These are phyloP conservation scores for Helarctos malayanus DNA, from an alignment of 2,797 vertebrate genomes.

Conservation along the genomic window DNA sequence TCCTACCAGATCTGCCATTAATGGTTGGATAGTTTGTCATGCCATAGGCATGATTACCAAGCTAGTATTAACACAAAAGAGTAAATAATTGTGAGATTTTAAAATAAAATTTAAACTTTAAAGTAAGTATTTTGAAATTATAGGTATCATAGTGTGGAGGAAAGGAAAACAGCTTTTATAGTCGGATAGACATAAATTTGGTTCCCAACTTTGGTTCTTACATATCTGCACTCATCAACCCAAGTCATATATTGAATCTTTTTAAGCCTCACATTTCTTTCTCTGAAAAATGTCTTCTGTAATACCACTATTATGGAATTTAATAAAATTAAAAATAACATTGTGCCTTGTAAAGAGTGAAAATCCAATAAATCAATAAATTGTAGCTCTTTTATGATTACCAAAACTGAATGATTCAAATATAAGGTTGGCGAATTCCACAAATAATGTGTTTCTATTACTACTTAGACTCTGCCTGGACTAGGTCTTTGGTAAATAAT, in stretches of 20 bases:
- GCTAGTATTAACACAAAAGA: not conserved
- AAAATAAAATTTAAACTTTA: not conserved
- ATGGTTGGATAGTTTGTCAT: not conserved
- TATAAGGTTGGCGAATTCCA: not conserved
- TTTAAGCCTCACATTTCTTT: not conserved
- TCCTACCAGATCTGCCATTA: not conserved
- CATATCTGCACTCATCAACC: not conserved
- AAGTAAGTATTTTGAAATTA: constrained; percentile 12
- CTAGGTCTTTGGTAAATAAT: constrained; percentile 35
- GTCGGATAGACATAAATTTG: not conserved
- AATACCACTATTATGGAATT: not conserved
- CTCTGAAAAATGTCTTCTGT: not conserved
- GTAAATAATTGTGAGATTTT: not conserved
- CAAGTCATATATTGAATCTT: not conserved
- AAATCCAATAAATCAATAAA: constrained; percentile 11
- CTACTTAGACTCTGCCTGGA: not conserved
- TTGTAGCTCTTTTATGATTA: not conserved
- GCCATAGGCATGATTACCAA: not conserved
- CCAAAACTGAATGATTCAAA: constrained; percentile 6
- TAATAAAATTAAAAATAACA: constrained; percentile 34
- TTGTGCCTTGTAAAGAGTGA: not conserved
- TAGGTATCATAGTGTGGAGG: not conserved
- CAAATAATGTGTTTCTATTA: constrained; percentile 33
- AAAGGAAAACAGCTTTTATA: not conserved
- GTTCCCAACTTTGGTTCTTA: not conserved